A percentile compares a stretch with the other conserved stretches of the same genome.
Conservation (phyloP, 2,797 vertebrate species). For the Geotrypetes seraphini region DNA sequence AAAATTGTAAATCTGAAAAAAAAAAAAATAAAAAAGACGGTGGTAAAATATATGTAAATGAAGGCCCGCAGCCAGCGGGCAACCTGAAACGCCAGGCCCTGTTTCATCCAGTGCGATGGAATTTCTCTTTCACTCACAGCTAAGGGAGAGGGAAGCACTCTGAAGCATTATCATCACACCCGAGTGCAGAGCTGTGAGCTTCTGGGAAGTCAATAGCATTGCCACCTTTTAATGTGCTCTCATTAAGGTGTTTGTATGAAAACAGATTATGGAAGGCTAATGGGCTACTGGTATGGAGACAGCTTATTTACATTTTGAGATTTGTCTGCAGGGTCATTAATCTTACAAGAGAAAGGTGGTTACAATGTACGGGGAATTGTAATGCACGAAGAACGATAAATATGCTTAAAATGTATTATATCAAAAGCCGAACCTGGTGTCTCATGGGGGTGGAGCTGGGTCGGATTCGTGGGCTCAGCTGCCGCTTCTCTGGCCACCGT, state of each 20-base stretch:
- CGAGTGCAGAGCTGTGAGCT: neutral
- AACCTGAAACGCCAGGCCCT: neutral
- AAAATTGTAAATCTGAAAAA: too few species aligned
- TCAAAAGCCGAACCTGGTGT: too few species aligned
- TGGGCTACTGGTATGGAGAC: neutral
- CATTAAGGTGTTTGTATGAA: slow-evolving; percentile 6
- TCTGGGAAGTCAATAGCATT: slow-evolving; percentile 13
- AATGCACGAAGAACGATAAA: too few species aligned
- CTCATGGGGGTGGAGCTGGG: too few species aligned
- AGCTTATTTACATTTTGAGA: neutral
- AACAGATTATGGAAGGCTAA: neutral
- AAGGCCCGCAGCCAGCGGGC: neutral
- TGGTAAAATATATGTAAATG: neutral
- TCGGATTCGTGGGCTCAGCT: too few species aligned
- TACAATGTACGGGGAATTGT: too few species aligned
- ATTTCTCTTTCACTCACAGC: too few species aligned
- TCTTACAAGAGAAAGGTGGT: too few species aligned
- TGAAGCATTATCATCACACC: neutral
- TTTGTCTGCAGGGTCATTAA: neutral
- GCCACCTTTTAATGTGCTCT: slow-evolving; percentile 15
- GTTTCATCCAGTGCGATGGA: neutral
- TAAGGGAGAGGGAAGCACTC: neutral
- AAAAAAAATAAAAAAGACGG: too few species aligned
- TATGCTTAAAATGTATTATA: too few species aligned
- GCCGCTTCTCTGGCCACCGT: too few species aligned